Evolutionary conservation across 2,888 invertebrate genomes (phyloP).

Genomic region (Agonopterix arenella): DNA sequence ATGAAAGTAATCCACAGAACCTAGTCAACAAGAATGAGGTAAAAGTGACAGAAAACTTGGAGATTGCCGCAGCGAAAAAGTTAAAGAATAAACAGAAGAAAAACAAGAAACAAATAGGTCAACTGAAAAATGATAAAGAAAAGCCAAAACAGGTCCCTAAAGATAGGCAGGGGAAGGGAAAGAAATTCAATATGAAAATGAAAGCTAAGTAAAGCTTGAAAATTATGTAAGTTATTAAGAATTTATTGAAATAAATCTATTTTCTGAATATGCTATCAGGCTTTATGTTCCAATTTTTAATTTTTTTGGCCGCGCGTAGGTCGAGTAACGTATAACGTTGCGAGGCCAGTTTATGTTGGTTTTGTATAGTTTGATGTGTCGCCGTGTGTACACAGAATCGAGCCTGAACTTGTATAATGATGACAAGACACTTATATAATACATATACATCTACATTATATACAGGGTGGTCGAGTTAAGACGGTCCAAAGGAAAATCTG

Average conservation of each 20-base stretch:
- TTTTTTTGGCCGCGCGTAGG: too few relatives aligned
- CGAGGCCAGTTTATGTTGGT: too few relatives aligned
- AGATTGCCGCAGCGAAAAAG: slow-evolving; percentile 44
- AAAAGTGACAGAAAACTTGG: slow-evolving; percentile 39
- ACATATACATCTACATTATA: too few relatives aligned
- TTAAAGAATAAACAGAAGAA: slow-evolving; percentile 53
- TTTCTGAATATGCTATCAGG: not conserved
- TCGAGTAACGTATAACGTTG: too few relatives aligned
- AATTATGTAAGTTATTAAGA: slow-evolving; percentile 1
- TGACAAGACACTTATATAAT: too few relatives aligned
- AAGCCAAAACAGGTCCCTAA: slow-evolving; percentile 6
- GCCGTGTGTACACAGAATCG: too few relatives aligned
- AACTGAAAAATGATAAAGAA: slow-evolving; percentile 21
- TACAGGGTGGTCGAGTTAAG: too few relatives aligned
- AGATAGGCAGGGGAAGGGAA: slow-evolving; percentile 18
- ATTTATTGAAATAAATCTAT: not conserved
- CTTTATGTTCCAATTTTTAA: too few relatives aligned
- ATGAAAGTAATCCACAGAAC: not conserved
- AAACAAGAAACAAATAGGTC: slow-evolving; percentile 54
- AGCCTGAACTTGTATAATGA: too few relatives aligned
- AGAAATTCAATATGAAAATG: slow-evolving; percentile 33
- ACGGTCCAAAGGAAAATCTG: too few relatives aligned
- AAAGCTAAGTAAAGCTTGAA: slow-evolving; percentile 1
- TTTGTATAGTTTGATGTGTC: too few relatives aligned
- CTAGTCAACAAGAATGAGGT: slow-evolving; percentile 24